Evolutionary conservation across 1,140 invertebrate species (phyloP).

Genomic region (Nymphalis io): DNA sequence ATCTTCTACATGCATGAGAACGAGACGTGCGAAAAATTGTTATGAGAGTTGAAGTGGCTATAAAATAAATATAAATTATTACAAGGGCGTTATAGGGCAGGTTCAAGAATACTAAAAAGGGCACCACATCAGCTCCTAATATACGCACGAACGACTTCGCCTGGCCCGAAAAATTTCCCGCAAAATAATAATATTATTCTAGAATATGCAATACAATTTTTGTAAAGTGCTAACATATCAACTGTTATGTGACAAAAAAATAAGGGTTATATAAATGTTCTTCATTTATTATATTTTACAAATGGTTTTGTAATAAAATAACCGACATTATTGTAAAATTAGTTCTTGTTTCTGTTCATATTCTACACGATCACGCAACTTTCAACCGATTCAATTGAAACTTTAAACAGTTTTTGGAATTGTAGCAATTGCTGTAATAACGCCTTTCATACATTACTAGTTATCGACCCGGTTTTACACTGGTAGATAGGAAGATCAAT

Average conservation of each 20-base stretch:
- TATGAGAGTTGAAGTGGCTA: slow-evolving; percentile 33
- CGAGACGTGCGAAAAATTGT: slow-evolving; percentile 35
- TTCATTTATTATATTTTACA: not conserved
- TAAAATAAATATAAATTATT: slow-evolving; percentile 40
- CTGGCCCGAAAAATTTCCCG: not conserved
- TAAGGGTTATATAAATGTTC: not conserved
- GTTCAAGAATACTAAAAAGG: slow-evolving; percentile 25
- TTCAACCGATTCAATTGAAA: no score
- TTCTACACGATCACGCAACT: no score
- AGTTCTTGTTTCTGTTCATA: no score
- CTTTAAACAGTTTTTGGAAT: no score
- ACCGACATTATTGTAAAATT: no score
- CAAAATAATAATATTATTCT: not conserved
- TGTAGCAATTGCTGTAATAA: no score
- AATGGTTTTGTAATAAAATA: no score
- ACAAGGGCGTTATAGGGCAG: slow-evolving; percentile 14
- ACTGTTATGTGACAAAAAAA: not conserved
- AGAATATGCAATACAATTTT: not conserved
- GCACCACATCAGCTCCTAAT: slow-evolving; percentile 9
- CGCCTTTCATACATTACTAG: no score
- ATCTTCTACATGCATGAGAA: slow-evolving; percentile 26
- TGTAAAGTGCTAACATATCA: not conserved
- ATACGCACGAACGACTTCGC: slow-evolving; percentile 19
- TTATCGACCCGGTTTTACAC: no score
- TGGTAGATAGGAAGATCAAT: no score